Evolutionary conservation across 2,888 invertebrate species (phyloP), one percentile per base, ranked within the genome.

Genomic region (Polymixis lichenea): DNA sequence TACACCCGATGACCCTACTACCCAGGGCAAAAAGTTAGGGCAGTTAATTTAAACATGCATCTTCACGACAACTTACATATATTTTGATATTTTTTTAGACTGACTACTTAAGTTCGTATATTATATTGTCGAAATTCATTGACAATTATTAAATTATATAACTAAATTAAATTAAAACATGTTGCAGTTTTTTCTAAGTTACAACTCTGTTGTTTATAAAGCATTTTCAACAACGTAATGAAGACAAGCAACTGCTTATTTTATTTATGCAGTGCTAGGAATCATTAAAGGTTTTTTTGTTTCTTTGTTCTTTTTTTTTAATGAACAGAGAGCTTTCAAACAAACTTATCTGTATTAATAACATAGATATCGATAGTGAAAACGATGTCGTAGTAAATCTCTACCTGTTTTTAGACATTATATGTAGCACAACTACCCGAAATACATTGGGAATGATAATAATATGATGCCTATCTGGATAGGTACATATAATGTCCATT

Each of bases 1-100:
- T 43, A 58, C 46, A 65, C 60, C 84, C 80, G 84, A 86, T 83
- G 88, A 83, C 84, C 73, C 73, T 61, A 19, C 67, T n/a, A 38
- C 71, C 62, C 46, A 38, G 17, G 38, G 11, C 22, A 56, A 46
- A 55, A 69, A 43, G 4, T 19, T 28, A 49, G 46, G 53, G 58
- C n/a, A 17, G 8, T 51, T 28, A 53, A 71, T 70, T 64, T 55
- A 75, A 72, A 70, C 22, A 75, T 43, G 13, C 46, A 53, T 56
- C 32, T 67, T 58, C 17, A 69, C 65, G 51, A 69, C 22, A 32
- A 72, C 28, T 58, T 82, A 80, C 51, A n/a, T 68, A 22, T 69
- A 70, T 6, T 38, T 13, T 61, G 84, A 60, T 56, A 68, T 51
- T 60, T 74, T 60, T 68, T 53, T 76, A 65, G 61, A 66, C 43